Evolutionary conservation across 2,888 invertebrate species (phyloP).

Genomic region (Eulithis prunata): DNA sequence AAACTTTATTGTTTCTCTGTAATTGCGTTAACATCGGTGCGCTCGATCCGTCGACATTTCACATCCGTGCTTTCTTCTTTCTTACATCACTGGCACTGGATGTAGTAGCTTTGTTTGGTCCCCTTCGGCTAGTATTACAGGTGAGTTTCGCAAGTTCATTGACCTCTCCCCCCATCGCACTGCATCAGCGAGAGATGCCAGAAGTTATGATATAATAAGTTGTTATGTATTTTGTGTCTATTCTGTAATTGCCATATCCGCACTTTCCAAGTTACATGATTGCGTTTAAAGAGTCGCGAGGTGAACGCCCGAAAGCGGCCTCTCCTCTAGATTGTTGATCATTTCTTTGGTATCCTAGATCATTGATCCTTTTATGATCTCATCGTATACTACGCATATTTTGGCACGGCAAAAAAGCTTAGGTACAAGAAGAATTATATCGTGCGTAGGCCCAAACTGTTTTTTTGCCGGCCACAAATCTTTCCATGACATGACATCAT

Average conservation of each 20-base stretch:
- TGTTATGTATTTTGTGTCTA: conserved; percentile 61
- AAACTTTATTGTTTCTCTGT: conserved; percentile 58
- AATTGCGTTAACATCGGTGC: conserved; percentile 48
- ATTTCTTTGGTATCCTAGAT: conserved; percentile 73
- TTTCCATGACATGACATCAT: conserved; percentile 32
- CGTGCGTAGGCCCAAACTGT: conserved; percentile 36
- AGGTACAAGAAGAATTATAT: conserved; percentile 39
- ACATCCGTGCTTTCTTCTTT: conserved; percentile 74
- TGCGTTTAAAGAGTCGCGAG: conserved; percentile 65
- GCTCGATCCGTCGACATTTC: conserved; percentile 51
- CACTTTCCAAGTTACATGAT: conserved; percentile 81
- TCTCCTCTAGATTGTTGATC: conserved; percentile 62
- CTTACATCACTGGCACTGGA: conserved; percentile 55
- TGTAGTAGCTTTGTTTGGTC: conserved; percentile 55
- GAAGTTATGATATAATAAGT: conserved; percentile 74
- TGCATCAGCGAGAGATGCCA: conserved; percentile 68
- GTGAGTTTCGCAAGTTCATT: conserved; percentile 81
- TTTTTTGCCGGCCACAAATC: conserved; percentile 40
- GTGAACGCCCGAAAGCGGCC: conserved; percentile 69
- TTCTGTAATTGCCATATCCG: conserved; percentile 77
- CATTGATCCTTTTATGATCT: conserved; percentile 82
- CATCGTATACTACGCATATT: conserved; percentile 61
- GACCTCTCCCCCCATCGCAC: conserved; percentile 65
- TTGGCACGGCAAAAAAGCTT: conserved; percentile 44
- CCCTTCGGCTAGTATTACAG: conserved; percentile 67